Evolutionary conservation across 1,140 invertebrate species (phyloP), one percentile per base, ranked within the genome.

Genomic region (Halictus rubicundus): DNA sequence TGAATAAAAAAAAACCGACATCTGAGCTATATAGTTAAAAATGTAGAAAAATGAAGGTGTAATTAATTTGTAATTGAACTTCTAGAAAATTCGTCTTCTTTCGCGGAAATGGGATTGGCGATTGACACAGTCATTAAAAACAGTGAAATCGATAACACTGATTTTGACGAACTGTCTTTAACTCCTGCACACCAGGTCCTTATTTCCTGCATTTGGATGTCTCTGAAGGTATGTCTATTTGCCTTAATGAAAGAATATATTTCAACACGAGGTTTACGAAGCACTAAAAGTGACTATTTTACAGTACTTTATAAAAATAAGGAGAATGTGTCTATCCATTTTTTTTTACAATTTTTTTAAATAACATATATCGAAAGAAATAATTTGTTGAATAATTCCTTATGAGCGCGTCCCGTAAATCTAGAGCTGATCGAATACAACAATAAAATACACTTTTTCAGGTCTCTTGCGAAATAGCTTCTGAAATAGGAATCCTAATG

Each of bases 141-240:
- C 49, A 88, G 87, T 65, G 79, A 84, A 81, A 68, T 92, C 66
- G 75, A 89, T 49, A 73, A 88, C 57, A 81, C 63, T 49, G 54
- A 94, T 63, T 89, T 84, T 52, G 91, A 93, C 49, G 89, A 91
- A 7, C 85, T 92, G n/a, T 84, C 88, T 46, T 88, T 96, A 79
- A 94, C 94, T 72, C 93, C 95, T 73, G 93, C 96, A 77, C 94
- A 96, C 92, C 94, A 96, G 92, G 87, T 96, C 81, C 94, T 97
- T 84, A 88, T 97, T 21, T 95, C 95, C 81, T 96, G 95, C 90
- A 95, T 97, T 84, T 97, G 96, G 96, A 93, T 96, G 81, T 97
- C 96, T 83, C 93, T 97, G 23, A 97, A 97, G 94, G 96, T 96
- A 9, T 42, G 63, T 14, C 42, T 74, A 78, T 68, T 49, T 59